Conservation (phyloP, 2,113 vertebrate species). For the Phocoena sinus region DNA sequence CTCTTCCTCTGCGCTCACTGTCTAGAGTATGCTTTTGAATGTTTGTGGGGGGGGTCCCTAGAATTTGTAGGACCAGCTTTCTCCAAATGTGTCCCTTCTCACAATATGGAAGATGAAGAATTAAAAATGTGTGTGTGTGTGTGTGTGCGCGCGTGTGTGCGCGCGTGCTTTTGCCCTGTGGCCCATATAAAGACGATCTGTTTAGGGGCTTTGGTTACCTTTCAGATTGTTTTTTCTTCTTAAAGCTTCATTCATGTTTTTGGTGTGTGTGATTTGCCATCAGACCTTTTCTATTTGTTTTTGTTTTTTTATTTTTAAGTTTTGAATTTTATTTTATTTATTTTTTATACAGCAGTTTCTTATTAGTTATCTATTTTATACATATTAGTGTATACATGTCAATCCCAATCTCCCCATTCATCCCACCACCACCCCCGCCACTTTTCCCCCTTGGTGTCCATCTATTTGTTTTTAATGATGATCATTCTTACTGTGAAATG, state of each 20-base stretch:
- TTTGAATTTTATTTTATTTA: too few relatives aligned
- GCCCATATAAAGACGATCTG: background rate
- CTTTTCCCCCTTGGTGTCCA: too few relatives aligned
- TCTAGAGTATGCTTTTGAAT: background rate
- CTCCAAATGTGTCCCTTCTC: background rate
- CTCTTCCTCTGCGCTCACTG: rapidly evolving
- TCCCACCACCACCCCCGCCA: too few relatives aligned
- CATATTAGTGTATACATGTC: too few relatives aligned
- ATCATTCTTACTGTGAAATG: conserved; percentile 67
- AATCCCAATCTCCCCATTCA: too few relatives aligned
- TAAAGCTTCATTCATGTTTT: background rate
- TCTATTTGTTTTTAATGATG: conserved; percentile 56
- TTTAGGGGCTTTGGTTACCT: background rate
- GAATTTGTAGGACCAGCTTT: background rate
- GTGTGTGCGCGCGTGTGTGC: background rate
- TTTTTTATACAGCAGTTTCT: too few relatives aligned
- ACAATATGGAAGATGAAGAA: background rate
- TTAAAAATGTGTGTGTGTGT: background rate
- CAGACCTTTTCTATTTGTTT: conserved; percentile 58
- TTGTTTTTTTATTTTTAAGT: background rate
- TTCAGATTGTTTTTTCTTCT: background rate
- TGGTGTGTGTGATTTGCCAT: conserved; percentile 54
- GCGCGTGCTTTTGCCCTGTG: background rate
- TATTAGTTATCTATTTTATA: too few relatives aligned
- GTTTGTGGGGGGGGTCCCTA: background rate